Percentiles rank a stretch among this genome's conserved stretches.
phyloP scores from a whole-genome alignment of 2,797 vertebrate genomes.

The Pangasius macronema region DNA sequence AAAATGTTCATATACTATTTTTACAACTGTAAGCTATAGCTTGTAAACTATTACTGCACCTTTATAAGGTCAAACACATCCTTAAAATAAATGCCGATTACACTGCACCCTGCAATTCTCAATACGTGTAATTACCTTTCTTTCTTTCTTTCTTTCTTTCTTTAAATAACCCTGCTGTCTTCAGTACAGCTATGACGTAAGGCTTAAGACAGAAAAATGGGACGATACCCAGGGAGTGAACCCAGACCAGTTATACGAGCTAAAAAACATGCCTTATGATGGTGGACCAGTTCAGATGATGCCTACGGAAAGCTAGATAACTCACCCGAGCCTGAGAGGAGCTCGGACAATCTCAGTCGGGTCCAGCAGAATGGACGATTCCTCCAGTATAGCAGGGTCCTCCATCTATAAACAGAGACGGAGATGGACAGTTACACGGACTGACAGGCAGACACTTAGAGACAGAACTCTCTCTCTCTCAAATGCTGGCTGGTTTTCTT shows the following conservation, averaged over 20 bases:
- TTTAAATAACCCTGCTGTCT: not conserved
- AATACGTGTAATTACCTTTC: not conserved
- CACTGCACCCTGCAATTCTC: not conserved
- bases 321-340: slow-evolving; percentile 91
- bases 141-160: not conserved
- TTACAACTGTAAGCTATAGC: not conserved
- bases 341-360: slow-evolving; percentile 84
- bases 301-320: not conserved
- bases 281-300: not conserved
- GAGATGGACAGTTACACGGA: slow-evolving; percentile 64
- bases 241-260: not conserved
- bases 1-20: not conserved
- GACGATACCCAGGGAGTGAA: not conserved
- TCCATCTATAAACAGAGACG: slow-evolving; percentile 86
- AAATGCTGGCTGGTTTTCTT: not conserved
- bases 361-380: slow-evolving; percentile 88
- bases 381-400: slow-evolving; percentile 95
- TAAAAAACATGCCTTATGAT: not conserved
- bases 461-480: not conserved
- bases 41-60: not conserved
- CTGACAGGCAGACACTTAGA: not conserved
- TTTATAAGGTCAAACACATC: not conserved
- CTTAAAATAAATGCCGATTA: not conserved
- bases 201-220: not conserved
- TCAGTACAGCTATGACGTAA: not conserved